Evolutionary conservation across 1,140 invertebrate species (phyloP).

Genomic region (Eulimnadia texana): DNA sequence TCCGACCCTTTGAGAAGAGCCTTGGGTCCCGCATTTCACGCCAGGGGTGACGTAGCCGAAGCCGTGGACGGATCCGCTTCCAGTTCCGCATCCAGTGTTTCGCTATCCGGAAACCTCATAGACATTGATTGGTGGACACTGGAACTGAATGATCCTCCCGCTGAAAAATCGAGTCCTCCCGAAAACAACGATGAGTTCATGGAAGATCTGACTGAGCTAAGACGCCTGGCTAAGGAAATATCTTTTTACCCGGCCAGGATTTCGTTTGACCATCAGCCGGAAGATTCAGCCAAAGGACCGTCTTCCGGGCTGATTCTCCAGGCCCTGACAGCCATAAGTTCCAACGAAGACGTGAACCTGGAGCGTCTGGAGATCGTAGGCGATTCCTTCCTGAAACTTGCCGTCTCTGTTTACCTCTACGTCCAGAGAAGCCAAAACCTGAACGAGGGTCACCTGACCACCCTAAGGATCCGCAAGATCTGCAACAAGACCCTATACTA

Average conservation of each 20-base stretch:
- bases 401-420: conserved; percentile 93
- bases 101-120: neutral
- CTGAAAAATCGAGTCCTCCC: too few species aligned
- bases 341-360: conserved; percentile 96
- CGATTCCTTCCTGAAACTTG: conserved; percentile 97
- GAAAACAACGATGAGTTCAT: neutral
- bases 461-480: conserved; percentile 87
- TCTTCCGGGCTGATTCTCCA: conserved; percentile 86
- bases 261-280: conserved; percentile 69
- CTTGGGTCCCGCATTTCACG: conserved; percentile 15
- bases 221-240: neutral
- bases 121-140: neutral
- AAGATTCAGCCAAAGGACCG: conserved; percentile 59
- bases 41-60: conserved; percentile 62
- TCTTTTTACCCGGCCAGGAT: conserved; percentile 30
- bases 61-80: conserved; percentile 46
- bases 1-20: conserved; percentile 23
- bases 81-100: neutral
- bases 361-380: conserved; percentile 96
- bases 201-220: too few species aligned
- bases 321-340: conserved; percentile 97
- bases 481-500: conserved; percentile 89
- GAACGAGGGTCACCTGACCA: conserved; percentile 92
- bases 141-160: neutral
- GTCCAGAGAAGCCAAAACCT: conserved; percentile 76